A percentile compares a stretch with the other conserved stretches of the same genome.
Evolutionary conservation across 2,797 vertebrate species (phyloP).

Genomic region (Erpetoichthys calabaricus): DNA sequence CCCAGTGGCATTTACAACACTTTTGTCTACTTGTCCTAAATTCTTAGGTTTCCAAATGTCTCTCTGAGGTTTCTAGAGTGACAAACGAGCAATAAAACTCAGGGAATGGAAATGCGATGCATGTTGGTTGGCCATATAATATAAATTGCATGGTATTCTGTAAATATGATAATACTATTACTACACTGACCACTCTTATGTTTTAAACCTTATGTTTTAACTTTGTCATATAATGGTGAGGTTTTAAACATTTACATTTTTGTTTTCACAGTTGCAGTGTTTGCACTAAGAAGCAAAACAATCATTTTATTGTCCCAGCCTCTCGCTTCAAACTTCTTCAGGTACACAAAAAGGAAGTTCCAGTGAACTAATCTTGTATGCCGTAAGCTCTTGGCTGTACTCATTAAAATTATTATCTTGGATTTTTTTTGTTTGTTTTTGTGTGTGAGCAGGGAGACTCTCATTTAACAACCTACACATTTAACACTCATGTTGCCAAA

Average conservation of each 20-base stretch:
- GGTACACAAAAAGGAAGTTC: slow-evolving; percentile 37
- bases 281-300: slow-evolving; percentile 90
- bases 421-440: slow-evolving; percentile 9
- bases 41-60: no score
- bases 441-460: slow-evolving; percentile 57
- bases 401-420: no score
- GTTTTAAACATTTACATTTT: slow-evolving; percentile 1
- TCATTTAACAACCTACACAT: slow-evolving; percentile 77
- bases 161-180: no score
- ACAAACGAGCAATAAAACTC: not conserved
- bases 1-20: no score
- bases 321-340: slow-evolving; percentile 70
- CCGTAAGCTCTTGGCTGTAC: no score
- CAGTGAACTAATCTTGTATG: no score
- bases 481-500: slow-evolving; percentile 75
- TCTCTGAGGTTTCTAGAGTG: no score
- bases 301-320: slow-evolving; percentile 83
- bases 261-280: slow-evolving; percentile 72
- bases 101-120: not conserved
- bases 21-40: no score
- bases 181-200: no score
- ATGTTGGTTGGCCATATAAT: not conserved
- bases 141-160: not conserved
- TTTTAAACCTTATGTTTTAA: no score
- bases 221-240: no score